Evolutionary conservation across 1,140 invertebrate genomes (phyloP).

Genomic region (Ceratina australensis): DNA sequence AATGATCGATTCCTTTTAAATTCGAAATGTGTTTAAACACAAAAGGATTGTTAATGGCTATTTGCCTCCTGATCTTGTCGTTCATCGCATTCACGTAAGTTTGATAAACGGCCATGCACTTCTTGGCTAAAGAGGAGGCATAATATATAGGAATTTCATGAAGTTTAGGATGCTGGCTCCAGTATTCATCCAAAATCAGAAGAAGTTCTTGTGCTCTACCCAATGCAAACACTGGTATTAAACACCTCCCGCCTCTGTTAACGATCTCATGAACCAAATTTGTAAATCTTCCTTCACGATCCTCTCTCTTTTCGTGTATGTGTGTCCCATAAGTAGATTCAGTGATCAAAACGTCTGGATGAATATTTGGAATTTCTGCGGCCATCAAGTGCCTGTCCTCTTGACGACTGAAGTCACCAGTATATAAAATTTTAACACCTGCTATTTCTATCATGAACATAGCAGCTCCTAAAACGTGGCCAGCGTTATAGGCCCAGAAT

Average conservation of each 20-base stretch:
- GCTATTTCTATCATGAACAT: slow-evolving; percentile 99
- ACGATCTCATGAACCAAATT: slow-evolving; percentile 98
- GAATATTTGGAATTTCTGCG: slow-evolving; percentile 97
- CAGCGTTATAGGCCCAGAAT: slow-evolving; percentile 99
- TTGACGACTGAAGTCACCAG: slow-evolving; percentile 98
- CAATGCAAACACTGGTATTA: slow-evolving; percentile 99
- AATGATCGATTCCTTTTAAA: slow-evolving; percentile 99
- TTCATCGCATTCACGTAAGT: slow-evolving; percentile 99
- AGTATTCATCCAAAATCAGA: slow-evolving; percentile 99
- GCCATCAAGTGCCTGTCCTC: slow-evolving; percentile 99
- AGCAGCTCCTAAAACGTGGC: slow-evolving; percentile 98
- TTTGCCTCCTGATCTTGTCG: slow-evolving; percentile 96
- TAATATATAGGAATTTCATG: slow-evolving; percentile 99
- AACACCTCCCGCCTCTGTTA: slow-evolving; percentile 94
- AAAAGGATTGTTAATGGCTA: slow-evolving; percentile 99
- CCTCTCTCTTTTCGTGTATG: slow-evolving; percentile 98
- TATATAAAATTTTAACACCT: slow-evolving; percentile 92
- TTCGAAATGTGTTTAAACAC: slow-evolving; percentile 99
- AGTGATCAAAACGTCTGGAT: slow-evolving; percentile 98
- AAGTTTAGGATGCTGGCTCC: slow-evolving; percentile 98
- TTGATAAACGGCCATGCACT: slow-evolving; percentile 99
- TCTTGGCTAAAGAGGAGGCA: slow-evolving; percentile 98
- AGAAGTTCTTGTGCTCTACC: slow-evolving; percentile 98
- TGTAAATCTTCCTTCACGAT: slow-evolving; percentile 97
- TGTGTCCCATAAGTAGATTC: slow-evolving; percentile 99